phyloP scores from a whole-genome alignment of 2,797 vertebrate species.

The Gymnothorax reevesii region DNA sequence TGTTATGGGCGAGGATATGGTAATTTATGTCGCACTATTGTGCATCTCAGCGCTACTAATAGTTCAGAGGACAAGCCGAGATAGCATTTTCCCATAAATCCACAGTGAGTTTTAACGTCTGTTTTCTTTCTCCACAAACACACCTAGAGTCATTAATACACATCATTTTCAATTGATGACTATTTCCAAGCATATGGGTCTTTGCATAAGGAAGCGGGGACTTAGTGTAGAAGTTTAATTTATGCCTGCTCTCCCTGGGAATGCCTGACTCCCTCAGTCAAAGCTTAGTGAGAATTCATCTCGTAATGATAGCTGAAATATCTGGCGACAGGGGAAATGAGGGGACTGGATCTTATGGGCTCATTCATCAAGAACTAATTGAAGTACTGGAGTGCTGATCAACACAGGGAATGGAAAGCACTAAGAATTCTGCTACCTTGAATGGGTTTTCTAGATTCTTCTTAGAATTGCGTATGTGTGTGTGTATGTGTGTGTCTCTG shows the following conservation, averaged over 20 bases:
- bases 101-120: not conserved
- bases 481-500: conserved; percentile 35
- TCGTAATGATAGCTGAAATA: conserved; percentile 90
- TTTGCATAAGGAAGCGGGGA: not conserved
- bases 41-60: not conserved
- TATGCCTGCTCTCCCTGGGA: not conserved
- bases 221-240: conserved; percentile 2
- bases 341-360: conserved; percentile 91
- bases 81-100: conserved; percentile 4
- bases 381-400: conserved; percentile 94
- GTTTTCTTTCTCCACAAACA: conserved; percentile 13
- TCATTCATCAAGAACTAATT: conserved; percentile 99
- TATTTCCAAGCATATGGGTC: conserved; percentile 5
- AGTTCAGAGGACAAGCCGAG: not conserved
- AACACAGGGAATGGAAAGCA: conserved; percentile 72
- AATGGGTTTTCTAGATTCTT: not conserved
- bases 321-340: conserved; percentile 91
- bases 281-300: conserved; percentile 88
- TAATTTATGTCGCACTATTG: not conserved
- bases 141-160: conserved; percentile 17
- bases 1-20: not conserved
- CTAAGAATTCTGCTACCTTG: conserved; percentile 1
- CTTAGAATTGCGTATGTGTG: conserved; percentile 11
- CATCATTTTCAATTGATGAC: conserved; percentile 18
- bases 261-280: conserved; percentile 72